These are phyloP conservation scores for Sebastes diploproa DNA, from an alignment of 2,797 vertebrate genomes.

Conservation along the genomic window DNA sequence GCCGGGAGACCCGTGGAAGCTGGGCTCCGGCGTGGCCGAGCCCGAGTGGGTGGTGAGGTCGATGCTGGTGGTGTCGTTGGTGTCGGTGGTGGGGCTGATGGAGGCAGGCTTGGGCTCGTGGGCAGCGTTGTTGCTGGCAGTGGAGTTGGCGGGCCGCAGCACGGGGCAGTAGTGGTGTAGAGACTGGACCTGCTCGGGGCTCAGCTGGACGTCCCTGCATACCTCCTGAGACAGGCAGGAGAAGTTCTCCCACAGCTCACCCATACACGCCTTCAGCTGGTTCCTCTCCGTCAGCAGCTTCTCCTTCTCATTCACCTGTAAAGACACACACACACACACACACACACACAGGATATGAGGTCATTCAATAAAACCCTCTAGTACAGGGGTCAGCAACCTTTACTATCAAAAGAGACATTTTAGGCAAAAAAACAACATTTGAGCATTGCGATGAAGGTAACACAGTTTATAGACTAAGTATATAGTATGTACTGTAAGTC, in stretches of 20 bases:
- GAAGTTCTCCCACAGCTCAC: slow-evolving; percentile 98
- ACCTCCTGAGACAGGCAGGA: slow-evolving; percentile 98
- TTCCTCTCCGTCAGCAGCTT: slow-evolving; percentile 97
- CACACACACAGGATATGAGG: background rate
- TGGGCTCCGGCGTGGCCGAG: slow-evolving; percentile 87
- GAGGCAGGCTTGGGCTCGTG: slow-evolving; percentile 64
- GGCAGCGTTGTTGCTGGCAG: slow-evolving; percentile 70
- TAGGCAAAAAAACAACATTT: too few relatives aligned
- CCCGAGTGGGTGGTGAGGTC: slow-evolving; percentile 83
- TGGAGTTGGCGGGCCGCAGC: slow-evolving; percentile 88
- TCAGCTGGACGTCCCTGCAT: slow-evolving; percentile 94
- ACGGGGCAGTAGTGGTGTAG: slow-evolving; percentile 96
- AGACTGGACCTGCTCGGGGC: slow-evolving; percentile 96
- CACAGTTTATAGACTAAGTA: too few relatives aligned
- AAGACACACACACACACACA: background rate
- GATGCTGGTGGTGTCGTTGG: slow-evolving; percentile 85
- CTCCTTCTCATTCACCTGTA: slow-evolving; percentile 96
- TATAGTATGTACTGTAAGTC: too few relatives aligned
- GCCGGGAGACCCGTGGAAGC: slow-evolving; percentile 83
- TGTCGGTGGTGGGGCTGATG: slow-evolving; percentile 68
- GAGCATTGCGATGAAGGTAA: too few relatives aligned
- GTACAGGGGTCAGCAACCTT: too few relatives aligned
- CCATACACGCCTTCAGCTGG: slow-evolving; percentile 98
- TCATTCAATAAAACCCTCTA: background rate
- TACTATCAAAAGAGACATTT: too few relatives aligned